Conservation (phyloP, 2,113 vertebrate species). For the Xiphophorus hellerii region DNA sequence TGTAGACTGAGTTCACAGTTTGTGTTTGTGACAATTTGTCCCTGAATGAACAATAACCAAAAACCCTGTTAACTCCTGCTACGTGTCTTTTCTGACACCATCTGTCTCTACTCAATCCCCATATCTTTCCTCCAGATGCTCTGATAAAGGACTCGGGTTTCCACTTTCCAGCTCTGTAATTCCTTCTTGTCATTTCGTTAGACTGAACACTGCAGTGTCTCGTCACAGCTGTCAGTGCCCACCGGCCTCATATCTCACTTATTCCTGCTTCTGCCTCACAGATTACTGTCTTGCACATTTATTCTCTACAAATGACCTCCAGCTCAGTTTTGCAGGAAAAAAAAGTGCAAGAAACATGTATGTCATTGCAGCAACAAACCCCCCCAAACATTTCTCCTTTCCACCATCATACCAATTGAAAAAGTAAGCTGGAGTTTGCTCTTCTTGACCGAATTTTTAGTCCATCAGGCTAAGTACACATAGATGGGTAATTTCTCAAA, state of each 20-base stretch:
- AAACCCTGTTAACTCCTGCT: conserved; percentile 24
- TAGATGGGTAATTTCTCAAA: no score
- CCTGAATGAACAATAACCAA: conserved; percentile 39
- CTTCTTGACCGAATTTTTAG: no score
- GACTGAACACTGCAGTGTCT: conserved; percentile 40
- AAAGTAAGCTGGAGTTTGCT: no score
- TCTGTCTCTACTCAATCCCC: conserved; percentile 43
- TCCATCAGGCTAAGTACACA: no score
- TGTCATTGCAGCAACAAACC: not conserved
- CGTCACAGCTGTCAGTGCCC: conserved; percentile 49
- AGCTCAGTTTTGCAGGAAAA: conserved; percentile 21
- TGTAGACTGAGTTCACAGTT: not conserved
- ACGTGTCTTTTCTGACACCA: conserved; percentile 24
- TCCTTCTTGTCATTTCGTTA: conserved; percentile 51
- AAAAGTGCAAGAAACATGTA: not conserved
- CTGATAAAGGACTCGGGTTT: conserved; percentile 9
- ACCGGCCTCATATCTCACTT: conserved; percentile 44
- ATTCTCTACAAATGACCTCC: conserved; percentile 7
- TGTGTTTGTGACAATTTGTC: not conserved
- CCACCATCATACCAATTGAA: no score
- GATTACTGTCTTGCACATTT: conserved; percentile 43
- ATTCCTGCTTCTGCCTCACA: conserved; percentile 12
- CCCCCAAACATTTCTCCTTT: not conserved
- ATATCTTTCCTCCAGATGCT: conserved; percentile 40
- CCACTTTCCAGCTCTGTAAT: conserved; percentile 32